These are phyloP conservation scores for Anguilla anguilla DNA, from an alignment of 2,797 vertebrate species.

Conservation along the genomic window DNA sequence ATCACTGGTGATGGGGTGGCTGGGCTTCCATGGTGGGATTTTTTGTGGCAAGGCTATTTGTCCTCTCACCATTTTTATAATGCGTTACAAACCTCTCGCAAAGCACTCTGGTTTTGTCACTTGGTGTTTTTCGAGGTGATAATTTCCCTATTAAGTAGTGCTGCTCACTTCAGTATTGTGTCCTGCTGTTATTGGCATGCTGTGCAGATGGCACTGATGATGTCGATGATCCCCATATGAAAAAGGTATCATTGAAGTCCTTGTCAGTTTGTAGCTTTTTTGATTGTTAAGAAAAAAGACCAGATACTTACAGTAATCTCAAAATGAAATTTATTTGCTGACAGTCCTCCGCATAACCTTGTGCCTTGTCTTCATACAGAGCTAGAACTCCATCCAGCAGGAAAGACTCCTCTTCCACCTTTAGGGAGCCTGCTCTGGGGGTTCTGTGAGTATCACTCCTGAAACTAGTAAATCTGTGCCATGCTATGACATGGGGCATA, in stretches of 20 bases:
- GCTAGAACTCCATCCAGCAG: constrained; percentile 54
- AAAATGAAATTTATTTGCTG: not conserved
- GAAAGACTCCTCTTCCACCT: constrained; percentile 38
- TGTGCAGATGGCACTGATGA: not conserved
- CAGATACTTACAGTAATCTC: not conserved
- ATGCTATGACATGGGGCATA: too few relatives aligned
- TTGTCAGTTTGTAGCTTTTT: not conserved
- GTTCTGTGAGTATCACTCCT: constrained; percentile 64
- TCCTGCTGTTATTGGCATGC: not conserved
- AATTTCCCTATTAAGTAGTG: not conserved
- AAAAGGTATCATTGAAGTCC: not conserved
- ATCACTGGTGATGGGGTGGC: not conserved
- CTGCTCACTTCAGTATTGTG: not conserved
- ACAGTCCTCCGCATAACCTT: not conserved
- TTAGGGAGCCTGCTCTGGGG: constrained; percentile 54
- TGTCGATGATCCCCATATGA: not conserved
- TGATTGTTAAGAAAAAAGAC: not conserved
- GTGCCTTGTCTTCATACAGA: constrained; percentile 47
- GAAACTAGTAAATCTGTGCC: not conserved
- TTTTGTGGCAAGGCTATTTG: not conserved
- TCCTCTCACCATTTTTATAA: not conserved
- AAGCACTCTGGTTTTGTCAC: not conserved
- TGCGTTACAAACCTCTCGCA: not conserved
- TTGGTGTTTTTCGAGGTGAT: not conserved
- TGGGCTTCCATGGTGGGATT: not conserved